These are phyloP conservation scores for Pseudorhombus dupliciocellatus DNA, from an alignment of 2,113 vertebrate species.

Conservation along the genomic window DNA sequence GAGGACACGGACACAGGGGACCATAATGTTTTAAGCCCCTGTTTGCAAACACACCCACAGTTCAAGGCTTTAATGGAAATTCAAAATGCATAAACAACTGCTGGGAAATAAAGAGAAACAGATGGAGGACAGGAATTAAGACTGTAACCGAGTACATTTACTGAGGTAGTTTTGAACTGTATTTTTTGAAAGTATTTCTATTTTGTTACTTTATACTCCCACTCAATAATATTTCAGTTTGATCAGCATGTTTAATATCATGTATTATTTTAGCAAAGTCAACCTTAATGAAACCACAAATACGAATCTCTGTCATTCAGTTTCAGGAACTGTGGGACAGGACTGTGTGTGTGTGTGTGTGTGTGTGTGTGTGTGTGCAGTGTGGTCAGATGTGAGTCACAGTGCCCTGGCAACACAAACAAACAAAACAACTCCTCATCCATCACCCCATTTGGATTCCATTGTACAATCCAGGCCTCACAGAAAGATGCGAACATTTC, in stretches of 20 bases:
- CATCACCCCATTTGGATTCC: neutral
- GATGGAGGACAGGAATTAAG: neutral
- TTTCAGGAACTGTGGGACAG: neutral
- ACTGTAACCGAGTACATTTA: neutral
- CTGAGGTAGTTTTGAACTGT: neutral
- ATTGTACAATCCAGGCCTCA: neutral
- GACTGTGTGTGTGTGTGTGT: neutral
- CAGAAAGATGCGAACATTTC: neutral
- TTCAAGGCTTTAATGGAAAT: constrained; percentile 14
- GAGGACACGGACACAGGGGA: constrained; percentile 13
- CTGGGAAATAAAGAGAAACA: neutral
- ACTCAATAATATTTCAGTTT: neutral
- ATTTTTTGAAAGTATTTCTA: neutral
- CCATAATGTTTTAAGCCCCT: constrained; percentile 26
- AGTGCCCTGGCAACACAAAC: neutral
- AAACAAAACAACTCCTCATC: neutral
- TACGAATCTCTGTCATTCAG: too few species aligned
- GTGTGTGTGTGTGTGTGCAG: neutral
- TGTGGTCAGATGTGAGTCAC: neutral
- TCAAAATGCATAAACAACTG: constrained; percentile 5
- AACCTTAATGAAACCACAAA: neutral
- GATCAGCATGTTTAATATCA: too few species aligned
- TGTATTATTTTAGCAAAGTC: neutral
- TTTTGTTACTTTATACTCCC: neutral
- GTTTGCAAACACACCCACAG: constrained; percentile 2